Evolutionary conservation across 2,888 invertebrate species (phyloP).

Genomic region (Parascotia fuliginaria): DNA sequence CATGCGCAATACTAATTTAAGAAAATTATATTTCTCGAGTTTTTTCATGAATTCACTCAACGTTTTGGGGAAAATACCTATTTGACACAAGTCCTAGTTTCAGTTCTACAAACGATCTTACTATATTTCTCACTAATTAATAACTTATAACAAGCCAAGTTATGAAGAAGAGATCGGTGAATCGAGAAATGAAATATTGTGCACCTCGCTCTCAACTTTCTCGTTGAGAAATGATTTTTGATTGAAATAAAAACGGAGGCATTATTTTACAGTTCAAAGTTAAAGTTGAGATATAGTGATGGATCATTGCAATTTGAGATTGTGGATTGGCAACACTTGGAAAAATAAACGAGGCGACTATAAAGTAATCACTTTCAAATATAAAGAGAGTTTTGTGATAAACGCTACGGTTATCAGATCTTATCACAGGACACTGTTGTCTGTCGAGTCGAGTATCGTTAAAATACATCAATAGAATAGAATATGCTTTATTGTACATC

Average conservation of each 20-base stretch:
- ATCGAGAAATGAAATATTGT: neutral
- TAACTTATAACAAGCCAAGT: conserved; percentile 45
- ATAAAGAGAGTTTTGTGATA: too few relatives aligned
- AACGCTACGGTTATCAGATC: too few relatives aligned
- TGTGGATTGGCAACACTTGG: neutral
- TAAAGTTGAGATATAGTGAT: neutral
- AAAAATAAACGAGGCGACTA: neutral
- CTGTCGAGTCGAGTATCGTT: too few relatives aligned
- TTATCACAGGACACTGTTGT: too few relatives aligned
- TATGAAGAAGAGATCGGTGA: conserved; percentile 1
- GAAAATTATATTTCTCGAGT: too few relatives aligned
- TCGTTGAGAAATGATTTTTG: conserved; percentile 4
- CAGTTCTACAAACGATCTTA: neutral
- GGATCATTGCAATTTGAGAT: neutral
- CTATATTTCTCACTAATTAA: conserved; percentile 14
- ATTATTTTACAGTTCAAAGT: conserved; percentile 4
- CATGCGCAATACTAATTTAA: too few relatives aligned
- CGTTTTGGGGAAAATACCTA: too few relatives aligned
- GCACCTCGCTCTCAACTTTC: conserved; percentile 3
- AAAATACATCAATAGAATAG: too few relatives aligned
- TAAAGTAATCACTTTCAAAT: too few relatives aligned
- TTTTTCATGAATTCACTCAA: too few relatives aligned
- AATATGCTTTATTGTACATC: too few relatives aligned
- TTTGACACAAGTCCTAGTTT: neutral
- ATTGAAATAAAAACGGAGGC: conserved; percentile 10